Conservation (phyloP, 2,113 vertebrate genomes). For the Spermophilus dauricus region DNA sequence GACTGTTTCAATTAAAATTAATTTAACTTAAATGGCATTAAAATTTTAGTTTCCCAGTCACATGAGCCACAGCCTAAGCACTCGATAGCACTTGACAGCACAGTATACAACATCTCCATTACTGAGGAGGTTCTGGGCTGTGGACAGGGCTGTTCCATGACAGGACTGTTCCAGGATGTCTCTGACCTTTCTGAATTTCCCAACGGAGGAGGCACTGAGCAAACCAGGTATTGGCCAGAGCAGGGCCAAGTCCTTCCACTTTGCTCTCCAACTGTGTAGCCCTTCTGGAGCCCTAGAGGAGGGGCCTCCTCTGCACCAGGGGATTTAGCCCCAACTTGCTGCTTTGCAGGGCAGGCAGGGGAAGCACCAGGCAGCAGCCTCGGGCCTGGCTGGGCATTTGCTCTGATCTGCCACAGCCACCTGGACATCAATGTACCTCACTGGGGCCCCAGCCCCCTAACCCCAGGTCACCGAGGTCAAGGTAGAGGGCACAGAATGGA, state of each 20-base stretch:
- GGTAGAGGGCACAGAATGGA: rapidly evolving
- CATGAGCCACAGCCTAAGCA: background rate
- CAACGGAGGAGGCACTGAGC: background rate
- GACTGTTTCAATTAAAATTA: background rate
- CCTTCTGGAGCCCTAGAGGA: background rate
- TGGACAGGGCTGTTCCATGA: no score
- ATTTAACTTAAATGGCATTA: background rate
- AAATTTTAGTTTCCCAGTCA: background rate
- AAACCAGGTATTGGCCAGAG: background rate
- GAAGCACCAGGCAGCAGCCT: background rate
- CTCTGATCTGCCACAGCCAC: background rate
- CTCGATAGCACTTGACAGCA: background rate
- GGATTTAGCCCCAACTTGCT: background rate
- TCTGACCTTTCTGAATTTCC: background rate
- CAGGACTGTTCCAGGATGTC: background rate
- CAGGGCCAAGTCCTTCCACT: background rate
- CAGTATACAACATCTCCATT: background rate
- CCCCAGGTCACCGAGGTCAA: background rate
- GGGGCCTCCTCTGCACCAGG: background rate
- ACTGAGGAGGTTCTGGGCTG: background rate
- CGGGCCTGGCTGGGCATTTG: background rate
- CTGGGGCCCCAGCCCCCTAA: no score
- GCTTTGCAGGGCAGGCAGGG: background rate
- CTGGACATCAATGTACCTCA: background rate
- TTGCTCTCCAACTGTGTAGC: background rate